Percentiles rank a stretch among this genome's conserved stretches.
These are phyloP conservation scores for Lordiphosa stackelbergi DNA, from an alignment of 1,140 invertebrate species.

Conservation along the genomic window DNA sequence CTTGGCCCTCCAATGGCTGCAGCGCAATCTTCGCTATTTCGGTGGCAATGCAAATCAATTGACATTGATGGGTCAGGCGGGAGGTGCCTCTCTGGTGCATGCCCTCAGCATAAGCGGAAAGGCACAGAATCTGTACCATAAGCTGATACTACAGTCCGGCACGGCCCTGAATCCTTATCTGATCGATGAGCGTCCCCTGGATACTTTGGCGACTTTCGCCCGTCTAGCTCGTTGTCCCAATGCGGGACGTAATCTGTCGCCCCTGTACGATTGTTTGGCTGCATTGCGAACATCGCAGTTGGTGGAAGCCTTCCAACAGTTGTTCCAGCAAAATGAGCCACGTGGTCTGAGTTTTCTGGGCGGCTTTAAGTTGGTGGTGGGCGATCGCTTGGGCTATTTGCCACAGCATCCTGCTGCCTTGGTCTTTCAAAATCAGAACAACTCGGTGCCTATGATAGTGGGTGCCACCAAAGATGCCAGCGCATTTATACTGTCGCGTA, in stretches of 20 bases:
- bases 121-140: conserved; percentile 53
- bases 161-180: conserved; percentile 70
- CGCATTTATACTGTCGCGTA: conserved; percentile 69
- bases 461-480: conserved; percentile 70
- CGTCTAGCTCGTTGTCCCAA: conserved; percentile 52
- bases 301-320: conserved; percentile 42
- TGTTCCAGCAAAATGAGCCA: conserved; percentile 52
- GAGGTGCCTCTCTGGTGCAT: conserved; percentile 79
- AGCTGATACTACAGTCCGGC: conserved; percentile 71
- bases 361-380: conserved; percentile 69
- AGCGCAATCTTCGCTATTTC: conserved; percentile 81
- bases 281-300: conserved; percentile 53
- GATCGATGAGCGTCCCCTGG: conserved; percentile 55
- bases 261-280: conserved; percentile 49
- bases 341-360: conserved; percentile 45
- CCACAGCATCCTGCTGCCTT: conserved; percentile 50
- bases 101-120: conserved; percentile 76
- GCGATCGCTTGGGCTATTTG: conserved; percentile 59
- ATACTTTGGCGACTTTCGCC: conserved; percentile 51
- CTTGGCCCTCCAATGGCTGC: conserved; percentile 81
- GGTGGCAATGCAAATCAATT: conserved; percentile 82
- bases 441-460: conserved; percentile 42
- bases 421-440: conserved; percentile 35
- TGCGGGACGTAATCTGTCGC: conserved; percentile 10
- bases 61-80: conserved; percentile 81